Base-by-base conservation (phyloP, 1,140 invertebrate genomes). In the Drosophila kanapiae region DNA sequence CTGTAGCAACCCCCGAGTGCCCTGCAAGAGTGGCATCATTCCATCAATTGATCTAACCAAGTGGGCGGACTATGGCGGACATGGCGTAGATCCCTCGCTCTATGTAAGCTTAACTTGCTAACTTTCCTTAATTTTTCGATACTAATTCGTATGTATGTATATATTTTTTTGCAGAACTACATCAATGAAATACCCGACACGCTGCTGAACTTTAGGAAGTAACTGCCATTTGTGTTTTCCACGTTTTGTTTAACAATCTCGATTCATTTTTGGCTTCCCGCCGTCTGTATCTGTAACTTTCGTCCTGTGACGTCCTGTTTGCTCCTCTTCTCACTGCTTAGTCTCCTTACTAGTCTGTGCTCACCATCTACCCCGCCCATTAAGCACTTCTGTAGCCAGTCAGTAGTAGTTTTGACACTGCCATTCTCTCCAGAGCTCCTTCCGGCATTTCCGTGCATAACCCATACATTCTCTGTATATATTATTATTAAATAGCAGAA, bases 41-140 rank as follows among this genome's bases (percentile, higher is more conserved):
- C 97, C 97, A 13, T 95, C 95, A 69, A 97, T 98, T 78, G 97
- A 98, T 93, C 95, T 98, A 71, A 95, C 94, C 72, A 98, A 98
- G 93, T 98, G 97, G 97, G 96, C 96, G 6, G 97, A 97, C 86
- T 96, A 93, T 90, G 85, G 82, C 40, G 93, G 92, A 16, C 91
- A 93, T 61, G 93, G 94, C 33, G 93, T 94, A 75, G 85, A 94
- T 68, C 93, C 94, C 33, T 94, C 95, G 74, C 93, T 95, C 93
- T 96, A 95, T 88, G 95, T 95, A 93, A 95, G 95, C 94, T 13
- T 14, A 47, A 4, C 1, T 6, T 13, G 33, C n/a, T 23, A 2
- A 9, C 0, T 31, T 8, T 47, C 0, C 6, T 0, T 11, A 27
- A 1, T 1, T 10, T 0, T 13, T 0, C 6, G 13, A 23, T n/a